Evolutionary conservation across 2,113 vertebrate genomes (phyloP).

Genomic region (Zosterops pallidus): DNA sequence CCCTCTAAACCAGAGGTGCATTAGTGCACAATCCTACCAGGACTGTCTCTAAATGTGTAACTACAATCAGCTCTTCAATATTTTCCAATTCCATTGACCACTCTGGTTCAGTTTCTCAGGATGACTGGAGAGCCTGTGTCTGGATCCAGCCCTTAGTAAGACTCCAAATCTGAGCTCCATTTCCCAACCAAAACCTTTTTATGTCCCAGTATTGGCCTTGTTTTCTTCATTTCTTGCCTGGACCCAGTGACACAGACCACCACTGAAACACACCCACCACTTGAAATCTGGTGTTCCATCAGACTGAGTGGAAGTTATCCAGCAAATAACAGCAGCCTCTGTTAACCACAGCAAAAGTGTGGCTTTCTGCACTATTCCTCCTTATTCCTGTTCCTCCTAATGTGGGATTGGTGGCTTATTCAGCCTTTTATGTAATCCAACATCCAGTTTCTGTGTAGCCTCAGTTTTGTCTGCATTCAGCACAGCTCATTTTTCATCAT

Average conservation of each 20-base stretch:
- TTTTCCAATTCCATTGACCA: background rate
- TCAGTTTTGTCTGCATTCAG: constrained; percentile 7
- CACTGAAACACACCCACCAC: background rate
- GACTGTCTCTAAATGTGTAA: background rate
- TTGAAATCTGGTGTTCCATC: background rate
- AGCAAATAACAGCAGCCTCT: background rate
- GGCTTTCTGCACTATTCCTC: background rate
- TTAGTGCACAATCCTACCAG: background rate
- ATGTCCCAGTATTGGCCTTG: background rate
- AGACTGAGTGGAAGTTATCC: background rate
- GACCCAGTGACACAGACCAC: background rate
- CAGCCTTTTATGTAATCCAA: background rate
- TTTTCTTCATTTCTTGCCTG: background rate
- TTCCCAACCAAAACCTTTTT: background rate
- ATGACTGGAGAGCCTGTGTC: background rate
- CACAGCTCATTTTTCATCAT: constrained; percentile 6
- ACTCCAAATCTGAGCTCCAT: background rate
- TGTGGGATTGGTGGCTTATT: background rate
- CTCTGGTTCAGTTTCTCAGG: background rate
- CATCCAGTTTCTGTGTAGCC: background rate
- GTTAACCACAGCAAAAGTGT: background rate
- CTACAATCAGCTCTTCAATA: background rate
- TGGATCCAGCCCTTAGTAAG: background rate
- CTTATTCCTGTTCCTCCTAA: background rate
- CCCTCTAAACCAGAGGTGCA: background rate